Base-by-base conservation (phyloP, 2,113 vertebrate species). In the Solenodon paradoxus region DNA sequence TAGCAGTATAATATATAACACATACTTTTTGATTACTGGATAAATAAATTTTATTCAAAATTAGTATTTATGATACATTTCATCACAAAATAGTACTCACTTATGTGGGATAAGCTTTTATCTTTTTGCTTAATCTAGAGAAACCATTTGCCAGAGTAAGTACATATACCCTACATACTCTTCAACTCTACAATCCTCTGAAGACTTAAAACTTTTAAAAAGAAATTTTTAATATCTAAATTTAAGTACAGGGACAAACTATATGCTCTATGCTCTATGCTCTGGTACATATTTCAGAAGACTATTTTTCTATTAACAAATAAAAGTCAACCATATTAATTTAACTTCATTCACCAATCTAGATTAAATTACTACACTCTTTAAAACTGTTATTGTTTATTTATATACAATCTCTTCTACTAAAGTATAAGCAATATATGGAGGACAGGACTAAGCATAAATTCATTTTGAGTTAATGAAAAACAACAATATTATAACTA, bases 21-120 rank as follows among this genome's bases (percentile, higher is more conserved):
- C 61, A n/a, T 61, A 80, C n/a, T n/a, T n/a, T n/a, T n/a, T 74
- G 12, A 74, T 22, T 59, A 90, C 17, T 42, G 15, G 4, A 5
- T 92, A 75, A 38, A 3, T 89, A 13, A 59, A 92, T 80, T 94
- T 89, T 81, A 81, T 38, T 75, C 28, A n/a, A 81, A 80, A 79
- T 92, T 55, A 85, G 13, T 53, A 69, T 68, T 92, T 94, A 68
- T 24, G 55, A 47, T 15, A 88, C 32, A 78, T 11, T 69, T 85
- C 93, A 87, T 45, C 28, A 81, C 10, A 92, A 81, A 49, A 77
- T 0, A 68, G 8, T 84, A 79, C 19, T 78, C 55, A 81, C 35
- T 57, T 61, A 22, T 6, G 84, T 63, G 71, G 42, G 17, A 81
- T 15, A 45, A 38, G 35, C 45, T 95, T 89, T 89, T 38, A 92